Evolutionary conservation across 2,888 invertebrate species (phyloP).

Genomic region (Nyleta sp.): DNA sequence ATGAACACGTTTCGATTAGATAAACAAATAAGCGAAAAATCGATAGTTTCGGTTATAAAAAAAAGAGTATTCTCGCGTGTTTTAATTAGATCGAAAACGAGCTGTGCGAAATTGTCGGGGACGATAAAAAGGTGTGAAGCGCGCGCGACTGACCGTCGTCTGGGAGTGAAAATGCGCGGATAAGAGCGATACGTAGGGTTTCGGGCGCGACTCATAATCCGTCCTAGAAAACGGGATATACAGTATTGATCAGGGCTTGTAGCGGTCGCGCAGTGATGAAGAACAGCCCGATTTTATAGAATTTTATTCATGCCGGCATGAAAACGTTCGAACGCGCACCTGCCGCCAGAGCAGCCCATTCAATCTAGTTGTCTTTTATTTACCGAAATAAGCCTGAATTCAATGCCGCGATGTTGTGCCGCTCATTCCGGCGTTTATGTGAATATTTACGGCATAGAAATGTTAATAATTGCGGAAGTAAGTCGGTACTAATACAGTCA

Average conservation of each 20-base stretch:
- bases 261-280: slow-evolving; percentile 35
- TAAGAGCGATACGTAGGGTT: slow-evolving; percentile 73
- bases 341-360: neutral
- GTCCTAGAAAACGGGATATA: slow-evolving; percentile 68
- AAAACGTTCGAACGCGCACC: slow-evolving; percentile 27
- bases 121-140: slow-evolving; percentile 22
- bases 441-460: too few species aligned
- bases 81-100: neutral
- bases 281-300: slow-evolving; percentile 53
- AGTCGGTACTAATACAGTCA: neutral
- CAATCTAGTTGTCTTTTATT: slow-evolving; percentile 32
- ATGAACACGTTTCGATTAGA: too few species aligned
- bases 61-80: neutral
- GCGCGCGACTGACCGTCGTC: slow-evolving; percentile 29
- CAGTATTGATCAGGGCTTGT: slow-evolving; percentile 50
- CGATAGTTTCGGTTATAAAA: too few species aligned
- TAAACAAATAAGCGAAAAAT: too few species aligned
- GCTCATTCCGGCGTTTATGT: neutral
- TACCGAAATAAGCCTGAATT: slow-evolving; percentile 33
- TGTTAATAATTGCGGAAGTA: neutral
- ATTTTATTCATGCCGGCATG: slow-evolving; percentile 38
- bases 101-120: neutral
- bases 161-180: slow-evolving; percentile 40
- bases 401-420: neutral
- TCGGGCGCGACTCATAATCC: slow-evolving; percentile 74